Conservation (phyloP, 2,888 invertebrate species). For the Bimastos eiseni region DNA sequence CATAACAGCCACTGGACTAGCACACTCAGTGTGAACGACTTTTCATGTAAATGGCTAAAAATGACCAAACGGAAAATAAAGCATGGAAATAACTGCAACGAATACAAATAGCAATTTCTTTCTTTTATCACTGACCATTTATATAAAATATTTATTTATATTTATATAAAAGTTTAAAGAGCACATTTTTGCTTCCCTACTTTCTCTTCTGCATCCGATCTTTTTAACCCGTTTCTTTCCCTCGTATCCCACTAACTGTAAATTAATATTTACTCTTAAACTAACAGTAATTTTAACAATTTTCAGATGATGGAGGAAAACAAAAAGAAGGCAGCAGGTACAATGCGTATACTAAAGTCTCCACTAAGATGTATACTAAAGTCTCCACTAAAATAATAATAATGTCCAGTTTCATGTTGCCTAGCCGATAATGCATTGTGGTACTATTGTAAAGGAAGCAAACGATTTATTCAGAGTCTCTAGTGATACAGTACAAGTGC, state of each 20-base stretch:
- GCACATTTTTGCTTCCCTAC: background rate
- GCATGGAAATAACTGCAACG: no score
- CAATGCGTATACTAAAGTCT: background rate
- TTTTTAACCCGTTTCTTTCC: background rate
- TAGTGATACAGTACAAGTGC: background rate
- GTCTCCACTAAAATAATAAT: background rate
- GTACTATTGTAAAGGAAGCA: background rate
- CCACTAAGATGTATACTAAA: background rate
- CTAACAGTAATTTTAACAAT: background rate
- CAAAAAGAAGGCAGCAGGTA: constrained; percentile 19
- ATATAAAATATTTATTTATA: background rate
- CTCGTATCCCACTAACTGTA: background rate
- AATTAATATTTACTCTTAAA: background rate
- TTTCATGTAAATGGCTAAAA: background rate
- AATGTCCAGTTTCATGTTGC: background rate
- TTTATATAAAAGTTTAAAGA: background rate
- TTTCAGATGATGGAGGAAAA: constrained; percentile 21
- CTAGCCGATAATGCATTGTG: background rate
- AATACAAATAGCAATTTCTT: no score
- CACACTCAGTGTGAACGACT: background rate
- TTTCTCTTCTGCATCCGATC: background rate
- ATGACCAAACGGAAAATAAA: no score
- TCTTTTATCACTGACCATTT: no score
- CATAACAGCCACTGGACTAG: no score
- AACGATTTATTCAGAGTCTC: background rate